Evolutionary conservation across 2,113 vertebrate genomes (phyloP).

Genomic region (Haemorhous mexicanus): DNA sequence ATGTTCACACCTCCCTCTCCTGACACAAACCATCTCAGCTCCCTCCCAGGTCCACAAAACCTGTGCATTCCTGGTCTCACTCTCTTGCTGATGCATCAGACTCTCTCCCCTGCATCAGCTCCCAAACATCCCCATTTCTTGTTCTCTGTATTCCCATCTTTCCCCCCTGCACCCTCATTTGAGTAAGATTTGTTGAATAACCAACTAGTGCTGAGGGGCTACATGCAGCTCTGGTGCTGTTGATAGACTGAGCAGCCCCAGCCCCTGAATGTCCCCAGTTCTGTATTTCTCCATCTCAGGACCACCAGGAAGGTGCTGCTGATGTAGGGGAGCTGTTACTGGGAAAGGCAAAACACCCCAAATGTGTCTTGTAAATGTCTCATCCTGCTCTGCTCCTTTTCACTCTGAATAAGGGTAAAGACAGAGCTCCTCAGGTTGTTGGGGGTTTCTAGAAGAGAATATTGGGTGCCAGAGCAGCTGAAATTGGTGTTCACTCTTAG

Average conservation of each 20-base stretch:
- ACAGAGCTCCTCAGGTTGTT: neutral
- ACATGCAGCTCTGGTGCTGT: neutral
- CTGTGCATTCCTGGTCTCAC: neutral
- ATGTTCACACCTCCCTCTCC: constrained; percentile 3
- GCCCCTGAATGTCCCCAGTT: neutral
- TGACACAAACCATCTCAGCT: neutral
- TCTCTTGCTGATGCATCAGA: neutral
- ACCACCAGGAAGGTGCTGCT: neutral
- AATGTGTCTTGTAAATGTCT: neutral
- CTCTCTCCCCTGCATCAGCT: neutral
- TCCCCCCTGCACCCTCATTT: neutral
- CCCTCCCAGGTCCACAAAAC: neutral
- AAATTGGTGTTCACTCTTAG: neutral
- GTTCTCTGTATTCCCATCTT: neutral
- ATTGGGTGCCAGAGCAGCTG: neutral
- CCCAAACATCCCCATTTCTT: neutral
- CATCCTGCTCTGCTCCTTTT: neutral
- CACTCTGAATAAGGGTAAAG: neutral
- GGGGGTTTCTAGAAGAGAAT: neutral
- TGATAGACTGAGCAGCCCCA: neutral
- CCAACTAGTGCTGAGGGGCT: neutral
- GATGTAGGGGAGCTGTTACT: fast-evolving
- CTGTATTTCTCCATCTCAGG: neutral
- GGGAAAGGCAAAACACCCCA: neutral
- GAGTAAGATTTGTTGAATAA: neutral